Evolutionary conservation across 1,140 invertebrate species (phyloP).

Genomic region (Charaxes varanes): DNA sequence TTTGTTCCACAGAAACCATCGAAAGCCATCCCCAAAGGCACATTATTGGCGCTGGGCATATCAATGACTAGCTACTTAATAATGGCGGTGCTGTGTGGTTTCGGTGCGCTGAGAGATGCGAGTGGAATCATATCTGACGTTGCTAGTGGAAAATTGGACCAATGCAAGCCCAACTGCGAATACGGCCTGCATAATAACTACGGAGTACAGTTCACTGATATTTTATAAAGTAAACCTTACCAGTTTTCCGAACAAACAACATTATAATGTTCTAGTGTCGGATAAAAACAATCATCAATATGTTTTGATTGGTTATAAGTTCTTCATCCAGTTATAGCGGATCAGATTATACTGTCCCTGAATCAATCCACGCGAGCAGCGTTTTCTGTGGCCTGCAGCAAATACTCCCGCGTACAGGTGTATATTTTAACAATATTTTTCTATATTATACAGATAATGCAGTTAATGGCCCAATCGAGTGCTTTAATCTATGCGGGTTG

Average conservation of each 20-base stretch:
- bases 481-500: conserved; percentile 96
- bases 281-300: too few species aligned
- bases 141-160: conserved; percentile 57
- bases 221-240: not conserved
- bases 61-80: conserved; percentile 86
- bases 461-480: conserved; percentile 91
- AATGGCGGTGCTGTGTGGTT: conserved; percentile 86
- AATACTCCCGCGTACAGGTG: too few species aligned
- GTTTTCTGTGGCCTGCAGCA: too few species aligned
- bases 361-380: too few species aligned
- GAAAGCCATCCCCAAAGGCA: conserved; percentile 89
- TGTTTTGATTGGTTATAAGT: too few species aligned
- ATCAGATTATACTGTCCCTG: too few species aligned
- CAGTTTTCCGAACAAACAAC: too few species aligned
- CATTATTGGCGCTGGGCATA: conserved; percentile 83
- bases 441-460: conserved; percentile 94
- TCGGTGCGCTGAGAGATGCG: conserved; percentile 84
- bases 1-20: conserved; percentile 81
- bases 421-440: too few species aligned
- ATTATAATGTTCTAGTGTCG: too few species aligned
- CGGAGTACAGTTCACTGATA: conserved; percentile 54
- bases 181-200: conserved; percentile 51
- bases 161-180: conserved; percentile 34
- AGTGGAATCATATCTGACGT: conserved; percentile 78
- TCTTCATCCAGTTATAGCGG: too few species aligned